Evolutionary conservation across 1,140 invertebrate genomes (phyloP), one percentile per base, ranked within the genome.

Genomic region (Drosophila nikananu): DNA sequence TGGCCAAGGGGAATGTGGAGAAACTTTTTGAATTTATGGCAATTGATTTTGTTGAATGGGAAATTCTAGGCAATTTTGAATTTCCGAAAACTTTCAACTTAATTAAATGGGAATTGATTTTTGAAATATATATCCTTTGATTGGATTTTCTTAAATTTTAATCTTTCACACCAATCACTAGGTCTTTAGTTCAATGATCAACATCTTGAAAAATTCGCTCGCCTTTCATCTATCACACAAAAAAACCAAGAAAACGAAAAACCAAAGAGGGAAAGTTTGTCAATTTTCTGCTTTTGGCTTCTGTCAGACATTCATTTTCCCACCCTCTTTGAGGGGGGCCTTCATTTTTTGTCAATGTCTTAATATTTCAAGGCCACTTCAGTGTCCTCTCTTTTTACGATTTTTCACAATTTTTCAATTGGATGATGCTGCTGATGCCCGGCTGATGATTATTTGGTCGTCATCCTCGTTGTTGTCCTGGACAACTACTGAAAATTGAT

Each of bases 401-500:
- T 83, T 86, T 83, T 77, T 77, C 51, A 54, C 77, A 83, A 87
- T 80, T 80, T 77, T 46, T 62, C 48, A 70, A 67, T 62, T 57
- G 73, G 41, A 54, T 80, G 75, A 60, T 46, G 57, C 52, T 59
- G 68, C 51, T 54, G 57, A 54, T 81, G 71, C 51, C 39, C 15
- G 52, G 48, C 46, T 60, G 74, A 77, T 77, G 81, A 89, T 87
- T 89, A 82, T 72, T 72, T 86, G 52, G 74, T 60, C 74, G 63
- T 75, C 42, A 44, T 44, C 59, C 54, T 63, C 52, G 49, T 52
- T 83, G 84, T 72, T 83, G 84, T 72, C 84, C 81, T 42, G 81
- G 84, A 72, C 84, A 89, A 87, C 84, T 84, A 79, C 64, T 81
- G 84, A 87, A 87, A 87, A 87, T 87, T 87, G 84, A 87, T 89